Conservation (phyloP, 2,797 vertebrate genomes). For the Rhynchonycteris naso region DNA sequence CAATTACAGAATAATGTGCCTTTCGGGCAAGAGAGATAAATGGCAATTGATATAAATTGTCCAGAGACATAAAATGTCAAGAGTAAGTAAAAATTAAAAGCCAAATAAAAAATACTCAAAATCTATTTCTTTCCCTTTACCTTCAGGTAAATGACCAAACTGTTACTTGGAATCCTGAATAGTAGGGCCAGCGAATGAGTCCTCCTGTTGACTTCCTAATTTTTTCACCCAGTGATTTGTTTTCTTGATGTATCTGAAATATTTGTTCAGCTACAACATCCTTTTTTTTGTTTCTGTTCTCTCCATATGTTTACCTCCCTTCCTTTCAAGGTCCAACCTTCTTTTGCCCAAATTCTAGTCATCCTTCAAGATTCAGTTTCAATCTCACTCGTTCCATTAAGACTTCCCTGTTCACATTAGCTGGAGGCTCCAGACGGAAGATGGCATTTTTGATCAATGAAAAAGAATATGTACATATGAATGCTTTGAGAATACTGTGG, state of each 20-base stretch:
- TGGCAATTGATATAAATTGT: not conserved
- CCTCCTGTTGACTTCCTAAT: not conserved
- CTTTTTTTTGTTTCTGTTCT: not conserved
- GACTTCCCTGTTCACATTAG: not conserved
- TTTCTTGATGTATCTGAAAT: not conserved
- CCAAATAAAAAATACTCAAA: not conserved
- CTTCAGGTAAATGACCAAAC: not conserved
- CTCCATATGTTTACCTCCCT: not conserved
- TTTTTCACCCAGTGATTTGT: not conserved
- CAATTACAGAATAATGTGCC: constrained; percentile 39
- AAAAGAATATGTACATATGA: not conserved
- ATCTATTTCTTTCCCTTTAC: not conserved
- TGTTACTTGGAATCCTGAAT: not conserved
- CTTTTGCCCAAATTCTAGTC: not conserved
- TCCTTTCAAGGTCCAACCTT: not conserved
- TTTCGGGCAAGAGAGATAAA: constrained; percentile 16
- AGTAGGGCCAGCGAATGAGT: not conserved
- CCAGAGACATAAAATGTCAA: not conserved
- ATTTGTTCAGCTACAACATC: constrained; percentile 10
- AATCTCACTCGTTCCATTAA: constrained; percentile 27
- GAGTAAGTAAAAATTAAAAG: not conserved
- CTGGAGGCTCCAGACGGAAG: not conserved
- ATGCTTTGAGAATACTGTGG: not conserved
- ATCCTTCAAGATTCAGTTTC: constrained; percentile 25
- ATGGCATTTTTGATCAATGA: not conserved